Conservation (phyloP, 2,113 vertebrate species). For the Mellivora capensis region DNA sequence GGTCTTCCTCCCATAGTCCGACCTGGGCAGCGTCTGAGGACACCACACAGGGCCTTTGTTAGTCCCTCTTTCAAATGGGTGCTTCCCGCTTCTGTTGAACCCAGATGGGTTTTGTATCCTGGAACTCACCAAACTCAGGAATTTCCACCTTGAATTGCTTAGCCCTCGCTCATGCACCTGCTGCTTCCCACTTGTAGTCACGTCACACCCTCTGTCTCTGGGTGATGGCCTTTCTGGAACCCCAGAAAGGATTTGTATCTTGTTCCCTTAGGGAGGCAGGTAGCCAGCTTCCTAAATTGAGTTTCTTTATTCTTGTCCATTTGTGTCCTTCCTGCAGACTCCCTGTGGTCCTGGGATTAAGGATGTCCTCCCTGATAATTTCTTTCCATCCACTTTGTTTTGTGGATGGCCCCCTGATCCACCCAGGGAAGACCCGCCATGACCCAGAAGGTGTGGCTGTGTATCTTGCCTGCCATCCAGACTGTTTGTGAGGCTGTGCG, state of each 20-base stretch:
- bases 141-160: background rate
- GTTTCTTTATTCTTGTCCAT: background rate
- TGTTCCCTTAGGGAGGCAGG: background rate
- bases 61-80: background rate
- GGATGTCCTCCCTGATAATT: background rate
- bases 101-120: background rate
- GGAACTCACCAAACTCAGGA: background rate
- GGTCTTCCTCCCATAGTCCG: background rate
- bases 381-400: background rate
- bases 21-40: background rate
- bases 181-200: background rate
- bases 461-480: background rate
- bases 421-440: background rate
- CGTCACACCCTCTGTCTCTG: background rate
- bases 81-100: background rate
- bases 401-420: background rate
- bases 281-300: background rate
- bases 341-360: background rate
- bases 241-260: background rate
- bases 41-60: background rate
- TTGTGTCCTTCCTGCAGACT: background rate
- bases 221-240: background rate
- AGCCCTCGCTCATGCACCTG: background rate
- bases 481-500: background rate
- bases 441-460: background rate